These are phyloP conservation scores for Buceros bicornis DNA, from an alignment of 2,797 vertebrate genomes.

Conservation along the genomic window DNA sequence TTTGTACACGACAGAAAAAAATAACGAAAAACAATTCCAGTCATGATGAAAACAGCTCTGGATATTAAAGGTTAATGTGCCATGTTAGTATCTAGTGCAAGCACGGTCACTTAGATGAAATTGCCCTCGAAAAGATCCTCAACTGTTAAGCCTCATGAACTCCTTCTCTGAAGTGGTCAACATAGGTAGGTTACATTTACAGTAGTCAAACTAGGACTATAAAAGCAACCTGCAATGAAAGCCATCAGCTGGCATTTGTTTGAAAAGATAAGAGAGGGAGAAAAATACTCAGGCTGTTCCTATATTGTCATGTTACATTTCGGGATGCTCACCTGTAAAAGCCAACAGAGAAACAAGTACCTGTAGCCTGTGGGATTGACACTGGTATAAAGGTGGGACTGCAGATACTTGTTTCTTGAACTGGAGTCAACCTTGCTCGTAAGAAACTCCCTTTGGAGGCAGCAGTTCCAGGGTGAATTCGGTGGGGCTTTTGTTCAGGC, in stretches of 20 bases:
- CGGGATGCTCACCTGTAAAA: background rate
- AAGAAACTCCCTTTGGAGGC: background rate
- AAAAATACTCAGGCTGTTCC: background rate
- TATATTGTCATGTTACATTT: background rate
- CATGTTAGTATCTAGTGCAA: background rate
- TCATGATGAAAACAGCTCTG: background rate
- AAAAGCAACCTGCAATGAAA: slow-evolving; percentile 20
- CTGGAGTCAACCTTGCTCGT: background rate
- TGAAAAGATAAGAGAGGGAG: background rate
- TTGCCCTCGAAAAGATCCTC: background rate
- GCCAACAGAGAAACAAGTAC: background rate
- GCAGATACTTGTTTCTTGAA: background rate
- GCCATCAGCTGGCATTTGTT: background rate
- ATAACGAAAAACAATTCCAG: background rate
- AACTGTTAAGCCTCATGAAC: background rate
- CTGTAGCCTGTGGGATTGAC: background rate
- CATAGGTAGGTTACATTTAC: slow-evolving; percentile 5
- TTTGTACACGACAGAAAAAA: background rate
- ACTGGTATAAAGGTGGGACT: background rate
- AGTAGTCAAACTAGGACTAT: background rate
- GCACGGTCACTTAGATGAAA: background rate
- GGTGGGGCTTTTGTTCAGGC: background rate
- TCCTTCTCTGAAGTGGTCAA: background rate
- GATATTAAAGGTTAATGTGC: background rate
- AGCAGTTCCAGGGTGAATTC: background rate